phyloP scores from a whole-genome alignment of 2,797 vertebrate genomes.

The Melanogrammus aeglefinus region DNA sequence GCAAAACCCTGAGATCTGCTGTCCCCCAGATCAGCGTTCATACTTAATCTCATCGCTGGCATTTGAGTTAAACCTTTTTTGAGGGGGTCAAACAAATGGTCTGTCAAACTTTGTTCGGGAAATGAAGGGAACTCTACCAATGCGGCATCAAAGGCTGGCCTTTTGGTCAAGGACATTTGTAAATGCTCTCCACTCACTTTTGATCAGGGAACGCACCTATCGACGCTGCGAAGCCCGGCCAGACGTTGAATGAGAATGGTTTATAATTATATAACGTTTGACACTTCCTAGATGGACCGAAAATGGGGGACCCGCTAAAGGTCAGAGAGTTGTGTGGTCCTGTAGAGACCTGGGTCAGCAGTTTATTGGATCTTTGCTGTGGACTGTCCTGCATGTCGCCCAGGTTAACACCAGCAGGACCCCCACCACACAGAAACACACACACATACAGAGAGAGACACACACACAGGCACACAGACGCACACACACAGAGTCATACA shows the following conservation, averaged over 20 bases:
- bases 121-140: constrained; percentile 3
- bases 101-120: constrained; percentile 45
- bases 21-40: constrained; percentile 41
- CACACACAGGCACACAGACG: not conserved
- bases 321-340: not conserved
- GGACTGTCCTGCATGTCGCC: not conserved
- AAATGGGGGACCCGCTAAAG: not conserved
- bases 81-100: constrained; percentile 55
- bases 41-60: constrained; percentile 50
- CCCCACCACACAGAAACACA: not conserved
- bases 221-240: not conserved
- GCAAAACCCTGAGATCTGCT: constrained; percentile 30
- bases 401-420: not conserved
- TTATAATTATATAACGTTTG: not conserved
- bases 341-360: not conserved
- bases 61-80: constrained; percentile 42
- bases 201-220: not conserved
- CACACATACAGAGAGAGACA: not conserved
- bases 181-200: not conserved
- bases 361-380: not conserved
- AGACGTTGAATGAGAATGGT: too few relatives aligned
- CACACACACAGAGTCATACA: not conserved
- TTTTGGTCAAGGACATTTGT: constrained; percentile 17
- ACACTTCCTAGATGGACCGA: not conserved
- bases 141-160: constrained; percentile 19